A percentile compares a stretch with the other conserved stretches of the same genome.
Evolutionary conservation across 2,888 invertebrate species (phyloP).

Genomic region (Sclerodermus sp.): DNA sequence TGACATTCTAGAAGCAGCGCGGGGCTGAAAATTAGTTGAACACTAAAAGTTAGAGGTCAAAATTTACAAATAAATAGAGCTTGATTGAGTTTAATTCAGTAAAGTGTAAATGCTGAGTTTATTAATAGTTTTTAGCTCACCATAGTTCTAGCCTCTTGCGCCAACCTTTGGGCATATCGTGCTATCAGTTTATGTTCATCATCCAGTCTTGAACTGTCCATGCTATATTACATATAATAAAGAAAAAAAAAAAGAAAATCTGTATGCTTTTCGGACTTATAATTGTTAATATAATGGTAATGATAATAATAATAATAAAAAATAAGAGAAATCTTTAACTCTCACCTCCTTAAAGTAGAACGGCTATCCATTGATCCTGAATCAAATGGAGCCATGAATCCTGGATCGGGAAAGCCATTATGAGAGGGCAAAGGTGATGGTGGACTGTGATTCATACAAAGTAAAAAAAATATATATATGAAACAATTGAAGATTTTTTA

Average conservation of each 20-base stretch:
- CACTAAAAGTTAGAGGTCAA: background rate
- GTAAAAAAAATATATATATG: background rate
- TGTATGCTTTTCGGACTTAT: no score
- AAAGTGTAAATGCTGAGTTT: background rate
- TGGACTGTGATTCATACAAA: constrained; percentile 64
- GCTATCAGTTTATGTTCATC: constrained; percentile 97
- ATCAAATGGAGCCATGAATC: constrained; percentile 70
- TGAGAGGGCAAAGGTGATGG: constrained; percentile 91
- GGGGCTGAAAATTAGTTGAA: constrained; percentile 37
- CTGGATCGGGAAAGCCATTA: constrained; percentile 84
- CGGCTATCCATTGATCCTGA: constrained; percentile 77
- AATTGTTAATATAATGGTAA: no score
- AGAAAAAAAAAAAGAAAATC: background rate
- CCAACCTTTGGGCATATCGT: constrained; percentile 91
- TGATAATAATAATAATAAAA: no score
- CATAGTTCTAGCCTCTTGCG: constrained; percentile 83
- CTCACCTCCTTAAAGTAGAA: constrained; percentile 63
- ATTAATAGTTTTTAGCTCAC: constrained; percentile 46
- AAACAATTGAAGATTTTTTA: background rate
- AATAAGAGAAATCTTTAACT: background rate
- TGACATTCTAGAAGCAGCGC: constrained; percentile 51
- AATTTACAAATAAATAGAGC: background rate
- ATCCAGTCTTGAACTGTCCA: constrained; percentile 62
- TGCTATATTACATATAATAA: constrained; percentile 32
- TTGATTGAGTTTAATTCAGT: constrained; percentile 7